Evolutionary conservation across 2,113 vertebrate species (phyloP), one percentile per base, ranked within the genome.

Genomic region (Zootoca vivipara): DNA sequence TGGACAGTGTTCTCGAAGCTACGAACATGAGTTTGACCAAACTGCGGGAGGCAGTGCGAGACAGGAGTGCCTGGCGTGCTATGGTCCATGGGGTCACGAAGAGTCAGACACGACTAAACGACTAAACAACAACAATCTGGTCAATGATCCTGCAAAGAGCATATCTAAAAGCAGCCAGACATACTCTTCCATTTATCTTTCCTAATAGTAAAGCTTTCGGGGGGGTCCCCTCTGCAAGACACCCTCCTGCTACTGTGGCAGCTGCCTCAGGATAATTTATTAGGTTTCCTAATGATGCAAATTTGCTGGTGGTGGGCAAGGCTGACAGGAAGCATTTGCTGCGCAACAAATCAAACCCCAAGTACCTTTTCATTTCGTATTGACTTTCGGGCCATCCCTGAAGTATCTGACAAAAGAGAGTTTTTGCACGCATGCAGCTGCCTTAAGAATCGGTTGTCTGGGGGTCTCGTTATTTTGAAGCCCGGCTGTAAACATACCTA

Each of bases 321-420:
- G 7, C 33, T 40, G 85, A 64, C 52, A 42, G 35, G 28, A 64
- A 62, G 65, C 56, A 26, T 72, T 85, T 58, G 22, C 18, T 35
- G n/a, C 28, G 13, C 30, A 3, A 73, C 56, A n/a, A 40, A 73
- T 87, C 78, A 74, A 42, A 24, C 33, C 52, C 15, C 35, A 81
- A 70, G 24, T 58, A 64, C 77, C 77, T 58, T 70, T 80, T 56
- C 67, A 87, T 86, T 86, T 86, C 28, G 30, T 70, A 79, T 79
- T 42, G 75, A 52, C 65, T 84, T 84, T 8, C 4, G 65, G 15
- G 13, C 28, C n/a, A 42, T 18, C 3, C 2, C 24, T 75, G 33
- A 38, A 40, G 26, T 15, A 20, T n/a, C n/a, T n/a, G 7, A 40
- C 38, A 28, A 4, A 40, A 40, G 12, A 40, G 4, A 3, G 46